Percentiles rank a stretch among this genome's conserved stretches.
Conservation (phyloP, 2,797 vertebrate species). For the Scleropages formosus region DNA sequence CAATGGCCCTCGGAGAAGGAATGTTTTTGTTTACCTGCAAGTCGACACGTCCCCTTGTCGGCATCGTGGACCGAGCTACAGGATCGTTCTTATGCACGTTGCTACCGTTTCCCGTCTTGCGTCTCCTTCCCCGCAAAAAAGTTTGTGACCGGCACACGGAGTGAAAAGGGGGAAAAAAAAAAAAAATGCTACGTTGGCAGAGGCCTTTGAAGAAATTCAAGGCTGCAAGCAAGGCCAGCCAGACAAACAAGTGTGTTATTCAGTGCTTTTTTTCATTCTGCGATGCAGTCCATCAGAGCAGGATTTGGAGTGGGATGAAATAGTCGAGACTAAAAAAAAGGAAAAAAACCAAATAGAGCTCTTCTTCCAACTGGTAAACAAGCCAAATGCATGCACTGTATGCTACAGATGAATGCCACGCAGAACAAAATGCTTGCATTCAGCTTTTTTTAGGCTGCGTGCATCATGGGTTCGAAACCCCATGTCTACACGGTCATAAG, state of each 20-base stretch:
- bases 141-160: slow-evolving; percentile 10
- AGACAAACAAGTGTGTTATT: slow-evolving; percentile 66
- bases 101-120: slow-evolving; percentile 52
- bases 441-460: slow-evolving; percentile 5
- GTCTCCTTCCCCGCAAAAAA: slow-evolving; percentile 24
- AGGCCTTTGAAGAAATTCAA: slow-evolving; percentile 54
- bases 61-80: slow-evolving; percentile 64
- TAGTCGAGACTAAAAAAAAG: slow-evolving; percentile 6
- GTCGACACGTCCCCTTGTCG: slow-evolving; percentile 51
- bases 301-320: slow-evolving; percentile 34
- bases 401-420: slow-evolving; percentile 21
- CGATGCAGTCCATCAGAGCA: slow-evolving; percentile 41
- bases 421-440: slow-evolving; percentile 36
- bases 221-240: slow-evolving; percentile 46
- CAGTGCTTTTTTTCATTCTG: slow-evolving; percentile 45
- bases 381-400: slow-evolving; percentile 34
- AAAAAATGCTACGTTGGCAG: slow-evolving; percentile 54
- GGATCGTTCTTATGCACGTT: background rate
- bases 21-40: slow-evolving; percentile 62
- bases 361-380: slow-evolving; percentile 38
- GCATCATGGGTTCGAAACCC: background rate
- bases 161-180: slow-evolving; percentile 30
- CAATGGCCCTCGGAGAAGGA: background rate
- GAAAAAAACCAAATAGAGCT: slow-evolving; percentile 24
- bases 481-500: background rate